phyloP scores from a whole-genome alignment of 2,113 vertebrate species.

The Abramis brama region DNA sequence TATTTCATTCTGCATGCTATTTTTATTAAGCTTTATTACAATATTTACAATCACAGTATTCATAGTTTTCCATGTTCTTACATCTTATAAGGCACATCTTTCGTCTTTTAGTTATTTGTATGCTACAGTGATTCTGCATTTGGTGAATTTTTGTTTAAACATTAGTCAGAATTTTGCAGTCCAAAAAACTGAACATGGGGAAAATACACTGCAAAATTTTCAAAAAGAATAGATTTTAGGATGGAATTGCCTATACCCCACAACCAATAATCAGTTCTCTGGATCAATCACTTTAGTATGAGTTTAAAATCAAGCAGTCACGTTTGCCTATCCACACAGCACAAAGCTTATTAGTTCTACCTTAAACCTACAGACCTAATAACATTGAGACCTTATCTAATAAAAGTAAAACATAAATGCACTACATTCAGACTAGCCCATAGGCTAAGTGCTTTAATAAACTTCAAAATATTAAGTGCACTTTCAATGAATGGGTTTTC shows the following conservation, averaged over 20 bases:
- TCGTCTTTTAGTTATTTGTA: neutral
- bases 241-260: neutral
- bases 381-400: neutral
- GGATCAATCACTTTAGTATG: neutral
- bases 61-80: neutral
- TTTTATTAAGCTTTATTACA: neutral
- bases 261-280: neutral
- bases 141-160: neutral
- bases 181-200: neutral
- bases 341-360: neutral
- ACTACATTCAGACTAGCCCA: neutral
- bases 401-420: neutral
- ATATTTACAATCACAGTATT: neutral
- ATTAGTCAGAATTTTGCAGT: neutral
- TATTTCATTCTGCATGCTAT: too few relatives aligned
- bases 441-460: neutral
- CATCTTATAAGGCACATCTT: neutral
- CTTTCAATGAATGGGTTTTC: conserved; percentile 78
- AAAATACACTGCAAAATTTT: neutral
- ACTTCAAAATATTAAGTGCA: neutral
- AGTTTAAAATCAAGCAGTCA: neutral
- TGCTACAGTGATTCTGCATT: neutral
- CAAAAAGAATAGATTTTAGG: neutral
- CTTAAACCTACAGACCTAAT: neutral
- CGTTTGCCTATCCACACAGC: neutral